Conservation (phyloP, 2,797 vertebrate species). For the Diglossa cyanea region DNA sequence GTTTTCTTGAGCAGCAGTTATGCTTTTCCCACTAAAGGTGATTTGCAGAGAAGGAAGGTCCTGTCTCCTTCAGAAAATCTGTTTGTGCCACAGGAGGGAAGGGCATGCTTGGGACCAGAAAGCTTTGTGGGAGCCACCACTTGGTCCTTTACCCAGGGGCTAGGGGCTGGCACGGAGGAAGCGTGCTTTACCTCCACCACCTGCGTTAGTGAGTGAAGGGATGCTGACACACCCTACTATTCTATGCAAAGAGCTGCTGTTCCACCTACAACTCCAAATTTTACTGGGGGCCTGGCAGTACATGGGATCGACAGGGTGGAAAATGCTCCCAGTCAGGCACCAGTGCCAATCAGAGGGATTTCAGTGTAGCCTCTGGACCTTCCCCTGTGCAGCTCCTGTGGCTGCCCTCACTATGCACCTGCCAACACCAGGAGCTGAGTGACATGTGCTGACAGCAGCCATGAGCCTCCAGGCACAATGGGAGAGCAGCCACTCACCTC, state of each 20-base stretch:
- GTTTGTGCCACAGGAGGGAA: neutral
- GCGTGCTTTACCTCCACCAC: neutral
- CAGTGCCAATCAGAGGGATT: neutral
- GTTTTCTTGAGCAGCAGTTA: neutral
- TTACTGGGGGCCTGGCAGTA: neutral
- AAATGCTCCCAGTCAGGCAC: neutral
- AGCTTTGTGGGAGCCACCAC: neutral
- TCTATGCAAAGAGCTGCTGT: neutral
- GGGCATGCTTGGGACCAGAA: neutral
- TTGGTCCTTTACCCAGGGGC: neutral
- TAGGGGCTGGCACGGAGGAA: neutral
- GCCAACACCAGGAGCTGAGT: neutral
- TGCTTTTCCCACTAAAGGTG: neutral
- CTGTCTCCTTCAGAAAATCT: neutral
- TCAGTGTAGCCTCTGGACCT: neutral
- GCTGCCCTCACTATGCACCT: neutral
- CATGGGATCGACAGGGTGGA: accelerated
- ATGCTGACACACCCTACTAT: neutral
- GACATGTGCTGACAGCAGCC: accelerated
- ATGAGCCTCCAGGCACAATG: accelerated
- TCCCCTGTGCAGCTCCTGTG: neutral
- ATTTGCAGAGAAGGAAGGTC: neutral
- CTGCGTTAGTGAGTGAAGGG: accelerated
- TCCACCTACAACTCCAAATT: neutral
- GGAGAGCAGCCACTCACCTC: neutral